A percentile compares a stretch with the other conserved stretches of the same genome.
phyloP scores from a whole-genome alignment of 2,113 vertebrate species.

The Rhinoderma darwinii region DNA sequence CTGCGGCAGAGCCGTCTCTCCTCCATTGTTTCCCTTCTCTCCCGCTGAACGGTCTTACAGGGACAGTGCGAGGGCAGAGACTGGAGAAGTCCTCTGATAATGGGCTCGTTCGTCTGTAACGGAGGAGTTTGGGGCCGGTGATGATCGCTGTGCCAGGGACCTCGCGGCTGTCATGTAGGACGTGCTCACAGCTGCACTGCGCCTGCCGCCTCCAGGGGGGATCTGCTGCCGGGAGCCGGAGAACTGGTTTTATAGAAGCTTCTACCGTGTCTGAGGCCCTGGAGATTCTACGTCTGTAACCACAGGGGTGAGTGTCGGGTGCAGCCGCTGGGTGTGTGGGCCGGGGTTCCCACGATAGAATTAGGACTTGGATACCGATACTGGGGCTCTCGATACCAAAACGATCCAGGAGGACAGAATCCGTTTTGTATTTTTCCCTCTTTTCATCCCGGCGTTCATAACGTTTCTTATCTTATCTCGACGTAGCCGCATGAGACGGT shows the following conservation, averaged over 20 bases:
- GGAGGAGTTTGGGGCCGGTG: background rate
- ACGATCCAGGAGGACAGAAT: too few species aligned
- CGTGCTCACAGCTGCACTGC: background rate
- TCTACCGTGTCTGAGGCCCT: background rate
- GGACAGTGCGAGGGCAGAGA: background rate
- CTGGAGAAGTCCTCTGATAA: background rate
- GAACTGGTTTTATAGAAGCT: background rate
- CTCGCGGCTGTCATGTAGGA: background rate
- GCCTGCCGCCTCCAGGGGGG: background rate
- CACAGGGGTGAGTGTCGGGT: background rate
- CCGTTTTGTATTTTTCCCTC: too few species aligned
- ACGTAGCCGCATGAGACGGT: too few species aligned
- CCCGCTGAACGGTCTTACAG: background rate
- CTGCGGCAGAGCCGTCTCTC: background rate
- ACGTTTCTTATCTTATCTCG: too few species aligned
- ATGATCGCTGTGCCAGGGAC: background rate
- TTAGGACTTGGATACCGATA: too few species aligned
- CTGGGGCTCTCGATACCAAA: too few species aligned
- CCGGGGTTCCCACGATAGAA: too few species aligned
- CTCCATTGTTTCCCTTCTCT: background rate
- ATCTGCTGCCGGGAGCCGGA: background rate
- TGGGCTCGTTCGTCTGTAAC: background rate
- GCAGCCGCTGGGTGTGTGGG: too few species aligned
- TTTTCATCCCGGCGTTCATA: too few species aligned
- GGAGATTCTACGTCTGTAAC: background rate